phyloP scores from a whole-genome alignment of 2,797 vertebrate genomes.

The Selene dorsalis region DNA sequence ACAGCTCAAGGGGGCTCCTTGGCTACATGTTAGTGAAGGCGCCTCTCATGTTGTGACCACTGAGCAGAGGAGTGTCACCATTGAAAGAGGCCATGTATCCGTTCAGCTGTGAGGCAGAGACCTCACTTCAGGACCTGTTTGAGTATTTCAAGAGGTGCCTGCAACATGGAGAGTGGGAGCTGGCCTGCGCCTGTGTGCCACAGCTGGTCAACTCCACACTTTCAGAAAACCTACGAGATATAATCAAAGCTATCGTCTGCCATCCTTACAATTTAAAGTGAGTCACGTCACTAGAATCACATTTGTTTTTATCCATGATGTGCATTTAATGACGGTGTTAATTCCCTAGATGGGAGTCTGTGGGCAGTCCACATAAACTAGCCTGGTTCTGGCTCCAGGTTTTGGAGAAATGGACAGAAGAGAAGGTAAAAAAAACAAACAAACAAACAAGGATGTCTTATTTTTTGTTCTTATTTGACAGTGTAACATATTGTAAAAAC shows the following conservation, averaged over 20 bases:
- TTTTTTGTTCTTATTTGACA: neutral
- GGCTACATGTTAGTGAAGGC: neutral
- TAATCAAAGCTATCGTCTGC: constrained; percentile 87
- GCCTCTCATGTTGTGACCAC: constrained; percentile 39
- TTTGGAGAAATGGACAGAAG: constrained; percentile 87
- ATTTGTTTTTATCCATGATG: neutral
- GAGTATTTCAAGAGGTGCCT: constrained; percentile 90
- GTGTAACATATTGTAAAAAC: neutral
- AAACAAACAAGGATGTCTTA: neutral
- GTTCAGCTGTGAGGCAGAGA: constrained; percentile 88
- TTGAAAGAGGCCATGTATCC: constrained; percentile 82
- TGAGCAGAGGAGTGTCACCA: constrained; percentile 29
- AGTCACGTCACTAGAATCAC: constrained; percentile 48
- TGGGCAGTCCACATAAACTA: constrained; percentile 88
- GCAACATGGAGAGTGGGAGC: constrained; percentile 90
- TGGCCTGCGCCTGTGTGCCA: constrained; percentile 90
- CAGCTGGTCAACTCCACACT: constrained; percentile 84
- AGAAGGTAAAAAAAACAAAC: constrained; percentile 82
- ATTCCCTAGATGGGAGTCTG: constrained; percentile 82
- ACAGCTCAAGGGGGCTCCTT: neutral
- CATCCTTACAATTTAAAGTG: constrained; percentile 87
- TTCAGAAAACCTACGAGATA: constrained; percentile 79
- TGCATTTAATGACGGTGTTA: constrained; percentile 4
- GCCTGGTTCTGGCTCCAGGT: constrained; percentile 96
- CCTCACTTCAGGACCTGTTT: constrained; percentile 88